Evolutionary conservation across 2,113 vertebrate species (phyloP).

Genomic region (Choloepus hoffmanni): DNA sequence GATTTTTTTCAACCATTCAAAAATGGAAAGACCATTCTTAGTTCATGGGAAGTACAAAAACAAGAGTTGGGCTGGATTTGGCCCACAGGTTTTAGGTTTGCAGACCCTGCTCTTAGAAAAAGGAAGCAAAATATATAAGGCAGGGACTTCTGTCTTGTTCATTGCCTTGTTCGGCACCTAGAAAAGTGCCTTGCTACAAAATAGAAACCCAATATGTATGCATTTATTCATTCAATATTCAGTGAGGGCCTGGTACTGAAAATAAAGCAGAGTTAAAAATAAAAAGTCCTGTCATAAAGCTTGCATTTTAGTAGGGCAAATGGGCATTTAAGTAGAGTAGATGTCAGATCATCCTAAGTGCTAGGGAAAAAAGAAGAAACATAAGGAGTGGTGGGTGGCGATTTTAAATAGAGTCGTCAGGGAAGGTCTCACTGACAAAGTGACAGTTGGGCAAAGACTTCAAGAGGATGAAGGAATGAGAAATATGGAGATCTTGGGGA

Average conservation of each 20-base stretch:
- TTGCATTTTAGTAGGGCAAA: not conserved
- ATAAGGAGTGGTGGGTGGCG: not conserved
- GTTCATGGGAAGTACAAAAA: not conserved
- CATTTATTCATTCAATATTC: not conserved
- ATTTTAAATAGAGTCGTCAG: not conserved
- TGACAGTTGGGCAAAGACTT: conserved; percentile 27
- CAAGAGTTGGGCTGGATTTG: not conserved
- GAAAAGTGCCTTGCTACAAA: not conserved
- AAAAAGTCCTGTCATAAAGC: not conserved
- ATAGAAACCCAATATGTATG: not conserved
- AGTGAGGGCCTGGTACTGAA: not conserved
- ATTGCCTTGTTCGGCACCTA: not conserved
- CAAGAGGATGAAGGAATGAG: not conserved
- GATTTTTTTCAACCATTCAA: not conserved
- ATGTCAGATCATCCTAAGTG: not conserved
- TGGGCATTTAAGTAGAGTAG: not conserved
- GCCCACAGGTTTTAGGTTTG: not conserved
- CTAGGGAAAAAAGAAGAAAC: not conserved
- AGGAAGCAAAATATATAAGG: not conserved
- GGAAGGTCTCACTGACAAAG: not conserved
- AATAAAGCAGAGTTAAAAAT: not conserved
- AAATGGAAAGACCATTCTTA: not conserved
- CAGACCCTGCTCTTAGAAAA: conserved; percentile 10
- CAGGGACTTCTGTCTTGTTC: not conserved
- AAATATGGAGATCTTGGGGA: not conserved